Base-by-base conservation (phyloP, 2,113 vertebrate genomes). In the Mystacornis crossleyi region DNA sequence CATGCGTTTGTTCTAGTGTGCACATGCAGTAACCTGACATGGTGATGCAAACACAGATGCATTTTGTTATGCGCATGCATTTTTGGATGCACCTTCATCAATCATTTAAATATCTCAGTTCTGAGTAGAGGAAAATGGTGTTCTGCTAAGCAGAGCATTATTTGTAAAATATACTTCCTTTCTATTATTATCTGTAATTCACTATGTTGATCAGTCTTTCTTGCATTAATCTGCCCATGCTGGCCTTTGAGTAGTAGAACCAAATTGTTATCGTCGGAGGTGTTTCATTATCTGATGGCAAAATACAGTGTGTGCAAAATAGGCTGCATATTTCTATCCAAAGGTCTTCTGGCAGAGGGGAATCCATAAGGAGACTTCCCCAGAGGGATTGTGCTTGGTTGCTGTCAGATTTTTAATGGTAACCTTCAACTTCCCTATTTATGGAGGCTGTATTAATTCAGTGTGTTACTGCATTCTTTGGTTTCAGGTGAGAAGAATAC, bases 401-500 rank as follows among this genome's bases (percentile, higher is more conserved):
- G 50, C 86, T 57, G 42, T 93, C 38, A 60, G 70, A 53, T 80
- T 95, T 95, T 74, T 83, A 42, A 86, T 74, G 42, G 78, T 81
- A 81, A 72, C 42, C 75, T 50, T 96, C 67, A 71, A 38, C 43
- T 70, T 90, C 33, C 51, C 48, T 58, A 47, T 89, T 94, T 12
- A 42, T 51, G 61, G 58, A 40, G 57, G 16, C 48, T 78, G 8
- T 84, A 90, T 53, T 91, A 62, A 95, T 94, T 91, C 77, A 18
- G 3, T 60, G 42, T 97, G 62, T 79, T 72, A 13, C 15, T 93
- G 65, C 54, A 51, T 45, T 93, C 74, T 97, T 95, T 89, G 87
- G 47, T 97, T 87, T 95, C 97, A 99, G 99, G 97, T 99, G 69
- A 98, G 88, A 90, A 98, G 98, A 85, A 97, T 99, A 40, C 97